Percentiles rank a stretch among this genome's conserved stretches.
These are phyloP conservation scores for Mylabris phalerata DNA, from an alignment of 1,140 invertebrate species.

Conservation along the genomic window DNA sequence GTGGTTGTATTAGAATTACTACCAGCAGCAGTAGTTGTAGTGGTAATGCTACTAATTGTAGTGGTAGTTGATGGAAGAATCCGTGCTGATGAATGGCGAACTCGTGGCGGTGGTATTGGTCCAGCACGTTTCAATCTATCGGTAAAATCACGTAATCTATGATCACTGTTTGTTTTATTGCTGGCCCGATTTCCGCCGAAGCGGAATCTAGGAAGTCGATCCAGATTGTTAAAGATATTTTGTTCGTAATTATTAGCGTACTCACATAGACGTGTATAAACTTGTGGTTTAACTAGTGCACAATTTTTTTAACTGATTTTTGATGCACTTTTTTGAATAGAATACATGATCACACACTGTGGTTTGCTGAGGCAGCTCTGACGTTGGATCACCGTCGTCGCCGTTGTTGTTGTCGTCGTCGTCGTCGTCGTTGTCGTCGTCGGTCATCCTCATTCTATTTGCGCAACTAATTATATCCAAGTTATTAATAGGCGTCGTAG, in stretches of 20 bases:
- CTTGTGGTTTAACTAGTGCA: constrained; percentile 27
- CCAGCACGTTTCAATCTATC: constrained; percentile 57
- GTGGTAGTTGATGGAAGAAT: no score
- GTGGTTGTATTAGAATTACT: neutral
- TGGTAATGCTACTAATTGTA: no score
- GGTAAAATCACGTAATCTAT: constrained; percentile 66
- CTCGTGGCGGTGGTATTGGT: constrained; percentile 42
- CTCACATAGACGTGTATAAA: constrained; percentile 28
- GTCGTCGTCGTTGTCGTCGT: constrained; percentile 22
- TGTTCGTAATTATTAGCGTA: constrained; percentile 20
- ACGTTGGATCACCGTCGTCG: constrained; percentile 33
- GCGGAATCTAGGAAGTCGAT: constrained; percentile 67
- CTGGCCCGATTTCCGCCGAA: constrained; percentile 58
- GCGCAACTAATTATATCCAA: constrained; percentile 43
- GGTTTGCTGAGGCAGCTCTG: constrained; percentile 35
- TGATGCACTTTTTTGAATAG: constrained; percentile 28
- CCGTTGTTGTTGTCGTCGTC: no score
- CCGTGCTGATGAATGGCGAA: constrained; percentile 29
- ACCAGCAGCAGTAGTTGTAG: no score
- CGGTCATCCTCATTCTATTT: constrained; percentile 42
- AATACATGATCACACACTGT: constrained; percentile 33
- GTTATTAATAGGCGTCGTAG: constrained; percentile 40
- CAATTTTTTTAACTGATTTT: constrained; percentile 31
- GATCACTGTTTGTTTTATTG: constrained; percentile 52
- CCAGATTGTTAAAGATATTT: constrained; percentile 50